phyloP scores from a whole-genome alignment of 1,140 invertebrate genomes.

The Trachymyrmex cornetzi region DNA sequence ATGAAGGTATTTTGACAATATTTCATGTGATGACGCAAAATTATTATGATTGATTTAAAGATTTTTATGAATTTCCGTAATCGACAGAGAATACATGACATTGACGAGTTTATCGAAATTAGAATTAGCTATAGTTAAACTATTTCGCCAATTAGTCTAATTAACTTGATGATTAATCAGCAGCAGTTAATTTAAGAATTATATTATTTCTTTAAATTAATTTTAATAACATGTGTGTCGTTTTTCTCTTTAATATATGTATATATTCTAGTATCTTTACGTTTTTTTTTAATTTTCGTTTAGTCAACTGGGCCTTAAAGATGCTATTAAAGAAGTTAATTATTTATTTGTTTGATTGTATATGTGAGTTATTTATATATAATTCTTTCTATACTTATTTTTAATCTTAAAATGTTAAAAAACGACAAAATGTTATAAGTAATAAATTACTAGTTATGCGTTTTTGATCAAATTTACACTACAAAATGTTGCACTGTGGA shows the following conservation, averaged over 20 bases:
- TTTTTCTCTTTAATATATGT: not conserved
- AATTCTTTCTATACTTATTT: not conserved
- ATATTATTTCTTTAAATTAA: not conserved
- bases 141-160: conserved; percentile 3
- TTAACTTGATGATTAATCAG: not conserved
- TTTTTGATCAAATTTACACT: conserved; percentile 36
- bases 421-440: conserved; percentile 16
- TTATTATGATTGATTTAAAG: not conserved
- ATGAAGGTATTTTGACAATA: not conserved
- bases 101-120: not conserved
- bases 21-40: not conserved
- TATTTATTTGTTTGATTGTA: conserved; percentile 17
- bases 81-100: not conserved
- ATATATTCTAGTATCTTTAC: not conserved
- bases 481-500: not conserved
- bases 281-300: not conserved
- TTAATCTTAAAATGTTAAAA: not conserved
- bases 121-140: not conserved
- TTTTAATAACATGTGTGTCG: not conserved
- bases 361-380: not conserved
- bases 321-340: conserved; percentile 30
- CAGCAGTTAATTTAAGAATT: conserved; percentile 8
- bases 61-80: not conserved
- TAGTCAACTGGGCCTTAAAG: conserved; percentile 12
- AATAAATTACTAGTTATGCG: conserved; percentile 13